Evolutionary conservation across 2,888 invertebrate species (phyloP), one percentile per base, ranked within the genome.

Genomic region (Hofmannophila pseudospretella): DNA sequence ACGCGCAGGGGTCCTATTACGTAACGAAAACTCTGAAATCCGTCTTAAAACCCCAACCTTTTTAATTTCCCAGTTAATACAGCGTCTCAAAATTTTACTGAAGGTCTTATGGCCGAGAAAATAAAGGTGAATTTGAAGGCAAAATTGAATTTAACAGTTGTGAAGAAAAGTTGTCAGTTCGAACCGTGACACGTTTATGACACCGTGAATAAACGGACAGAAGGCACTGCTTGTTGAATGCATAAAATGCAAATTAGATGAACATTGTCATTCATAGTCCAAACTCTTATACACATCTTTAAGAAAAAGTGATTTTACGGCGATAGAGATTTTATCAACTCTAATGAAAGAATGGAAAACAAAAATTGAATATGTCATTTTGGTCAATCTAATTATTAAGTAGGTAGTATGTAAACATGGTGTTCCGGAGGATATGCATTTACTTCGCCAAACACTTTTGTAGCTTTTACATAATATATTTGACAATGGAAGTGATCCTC

Each of bases 201-300:
- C 62, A 78, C 79, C 82, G 75, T 81, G 75, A 57, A 72, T 78
- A 84, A 84, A 79, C 66, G 77, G 70, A 72, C 80, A 72, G 52
- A 73, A 46, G 51, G 46, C 66, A 54, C 54, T 58, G 62, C 48
- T 52, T 51, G 55, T 66, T 74, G 68, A 67, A 77, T 72, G 70
- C 49, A 54, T 60, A 71, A 67, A 62, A 69, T 29, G n/a, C 29
- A 29, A 14, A 29, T 29, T 29, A 13, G 7, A 29, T 14, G 29
- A 68, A 70, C 60, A 59, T 60, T 66, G 58, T 62, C 56, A 49
- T 47, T 51, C 52, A 33, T 25, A 9, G 9, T 9, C 10, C 25
- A 25, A 25, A 30, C 14, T 33, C 14, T 14, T 20, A 20, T 8
- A 20, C 20, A n/a, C n/a, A n/a, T n/a, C n/a, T n/a, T n/a, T n/a